Evolutionary conservation across 2,888 invertebrate species (phyloP), one percentile per base, ranked within the genome.

Genomic region (Melanostoma mellinum): DNA sequence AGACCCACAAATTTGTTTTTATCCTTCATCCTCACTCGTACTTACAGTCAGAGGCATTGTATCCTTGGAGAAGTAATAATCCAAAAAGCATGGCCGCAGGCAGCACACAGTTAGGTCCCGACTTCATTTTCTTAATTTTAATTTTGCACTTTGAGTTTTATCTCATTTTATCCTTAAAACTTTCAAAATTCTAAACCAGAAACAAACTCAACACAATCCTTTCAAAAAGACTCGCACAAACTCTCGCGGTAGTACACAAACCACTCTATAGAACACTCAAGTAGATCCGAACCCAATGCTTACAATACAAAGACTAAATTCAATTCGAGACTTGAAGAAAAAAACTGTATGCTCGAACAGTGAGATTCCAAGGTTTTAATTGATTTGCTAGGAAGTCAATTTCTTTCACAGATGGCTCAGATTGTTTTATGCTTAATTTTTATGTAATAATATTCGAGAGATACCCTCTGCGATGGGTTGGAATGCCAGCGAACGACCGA

Each of bases 371-470:
- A 50, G 60, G 33, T 75, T 40, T 61, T 53, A 75, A 76, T 81
- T 81, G 76, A 72, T 75, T 81, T 65, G 55, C 48, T 52, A 38
- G 69, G 76, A 76, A 76, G 72, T 30, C 38, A 60, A 81, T 76
- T 42, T 81, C 61, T 42, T 81, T 76, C 67, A 52, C 81, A 81
- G 81, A 76, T 81, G 80, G 42, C 65, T 50, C 55, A 63, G 68
- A 80, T 75, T 80, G 75, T 60, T 63, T 50, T 48, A 63, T 63
- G 48, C n/a, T 63, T 38, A 38, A 50, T 38, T 38, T 63, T 60
- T 60, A 63, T 80, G 53, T 71, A 40, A 71, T 71, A 40, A 71
- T 44, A 67, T 68, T 61, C 48, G 60, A 44, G 74, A 74, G 68
- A 79, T 68, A 79, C 44, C 44, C 60, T 58, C 61, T 48, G 4